These are phyloP conservation scores for Lepetodrilus schrolli DNA, from an alignment of 2,888 invertebrate species.

Conservation along the genomic window DNA sequence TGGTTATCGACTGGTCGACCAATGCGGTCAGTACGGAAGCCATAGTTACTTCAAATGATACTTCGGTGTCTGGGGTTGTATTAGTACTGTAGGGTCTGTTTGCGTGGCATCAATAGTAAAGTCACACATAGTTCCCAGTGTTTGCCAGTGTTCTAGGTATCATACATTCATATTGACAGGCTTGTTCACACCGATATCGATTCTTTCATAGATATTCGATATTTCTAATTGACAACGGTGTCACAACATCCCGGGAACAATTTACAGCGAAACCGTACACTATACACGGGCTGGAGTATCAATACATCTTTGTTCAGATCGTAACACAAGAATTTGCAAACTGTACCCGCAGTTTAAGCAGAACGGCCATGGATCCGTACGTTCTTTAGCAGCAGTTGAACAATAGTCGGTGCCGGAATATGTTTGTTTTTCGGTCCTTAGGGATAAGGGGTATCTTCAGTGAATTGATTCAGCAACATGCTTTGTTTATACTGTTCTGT, in stretches of 20 bases:
- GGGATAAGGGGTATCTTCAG: constrained; percentile 7
- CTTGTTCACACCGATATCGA: not conserved
- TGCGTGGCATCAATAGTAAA: constrained; percentile 11
- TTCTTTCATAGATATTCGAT: constrained; percentile 1
- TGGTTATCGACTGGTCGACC: not conserved
- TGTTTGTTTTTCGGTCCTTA: not conserved
- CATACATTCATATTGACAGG: constrained; percentile 7
- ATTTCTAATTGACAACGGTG: constrained; percentile 12
- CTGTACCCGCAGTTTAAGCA: not conserved
- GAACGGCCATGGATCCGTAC: not conserved
- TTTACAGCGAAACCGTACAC: constrained; percentile 7
- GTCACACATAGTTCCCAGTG: not conserved
- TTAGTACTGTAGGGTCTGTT: not conserved
- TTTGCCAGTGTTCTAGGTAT: constrained; percentile 1
- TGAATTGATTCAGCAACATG: constrained; percentile 2
- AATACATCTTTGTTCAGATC: not conserved
- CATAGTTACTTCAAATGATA: not conserved
- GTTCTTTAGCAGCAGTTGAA: not conserved
- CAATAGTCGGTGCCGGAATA: not conserved
- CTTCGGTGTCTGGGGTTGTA: not conserved
- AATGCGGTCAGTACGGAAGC: not conserved
- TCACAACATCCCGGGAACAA: constrained; percentile 10
- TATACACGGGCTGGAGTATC: not conserved
- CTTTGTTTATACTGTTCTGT: not conserved
- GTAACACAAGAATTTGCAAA: constrained; percentile 12